phyloP scores from a whole-genome alignment of 2,113 vertebrate species.

The Passerina amoena region DNA sequence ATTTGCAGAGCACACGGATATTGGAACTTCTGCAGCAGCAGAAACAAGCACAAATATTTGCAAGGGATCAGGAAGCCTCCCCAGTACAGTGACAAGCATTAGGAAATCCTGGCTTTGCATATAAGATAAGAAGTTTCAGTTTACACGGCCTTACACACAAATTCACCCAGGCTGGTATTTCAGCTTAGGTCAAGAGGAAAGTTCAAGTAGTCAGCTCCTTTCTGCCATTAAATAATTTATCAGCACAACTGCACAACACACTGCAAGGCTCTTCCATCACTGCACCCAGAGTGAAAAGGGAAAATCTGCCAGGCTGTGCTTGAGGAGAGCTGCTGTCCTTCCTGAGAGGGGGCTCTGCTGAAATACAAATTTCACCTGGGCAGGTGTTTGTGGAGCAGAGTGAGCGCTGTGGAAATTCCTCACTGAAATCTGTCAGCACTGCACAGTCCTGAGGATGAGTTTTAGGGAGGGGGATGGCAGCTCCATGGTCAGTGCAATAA shows the following conservation, averaged over 20 bases:
- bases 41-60: neutral
- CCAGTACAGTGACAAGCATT: rapidly evolving
- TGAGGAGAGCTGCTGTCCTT: neutral
- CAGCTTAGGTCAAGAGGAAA: neutral
- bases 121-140: neutral
- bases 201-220: neutral
- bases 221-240: neutral
- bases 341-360: neutral
- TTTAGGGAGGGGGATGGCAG: neutral
- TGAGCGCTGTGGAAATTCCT: neutral
- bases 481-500: neutral
- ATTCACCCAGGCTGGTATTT: neutral
- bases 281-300: neutral
- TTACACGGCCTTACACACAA: neutral
- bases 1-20: neutral
- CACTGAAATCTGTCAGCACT: neutral
- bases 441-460: neutral
- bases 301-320: neutral
- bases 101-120: neutral
- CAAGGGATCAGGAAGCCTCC: neutral
- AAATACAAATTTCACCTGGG: neutral
- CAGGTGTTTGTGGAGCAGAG: neutral
- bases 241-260: neutral
- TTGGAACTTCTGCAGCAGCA: neutral
- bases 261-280: neutral